phyloP scores from a whole-genome alignment of 2,797 vertebrate genomes.

The Petrocephalus schoutedeni region DNA sequence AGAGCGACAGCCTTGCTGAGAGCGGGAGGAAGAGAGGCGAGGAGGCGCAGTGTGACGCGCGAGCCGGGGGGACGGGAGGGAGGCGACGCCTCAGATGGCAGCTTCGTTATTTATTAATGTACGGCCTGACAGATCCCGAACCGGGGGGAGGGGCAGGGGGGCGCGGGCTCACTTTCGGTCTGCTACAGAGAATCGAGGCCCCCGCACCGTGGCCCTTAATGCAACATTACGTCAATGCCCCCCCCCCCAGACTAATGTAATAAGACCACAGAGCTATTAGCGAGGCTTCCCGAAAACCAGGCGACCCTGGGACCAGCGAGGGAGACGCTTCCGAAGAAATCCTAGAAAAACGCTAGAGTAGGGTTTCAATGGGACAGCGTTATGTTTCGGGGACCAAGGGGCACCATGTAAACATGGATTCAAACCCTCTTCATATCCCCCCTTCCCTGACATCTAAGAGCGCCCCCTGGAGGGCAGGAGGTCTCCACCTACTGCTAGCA shows the following conservation, averaged over 20 bases:
- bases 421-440: not conserved
- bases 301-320: not conserved
- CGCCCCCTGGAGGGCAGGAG: not conserved
- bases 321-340: not conserved
- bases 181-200: not conserved
- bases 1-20: not conserved
- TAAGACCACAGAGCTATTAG: conserved; percentile 27
- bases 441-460: not conserved
- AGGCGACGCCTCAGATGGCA: not conserved
- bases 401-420: not conserved
- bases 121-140: not conserved
- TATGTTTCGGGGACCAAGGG: not conserved
- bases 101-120: not conserved
- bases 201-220: conserved; percentile 10
- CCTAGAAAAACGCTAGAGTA: not conserved
- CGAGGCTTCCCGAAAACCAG: conserved; percentile 14
- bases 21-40: not conserved
- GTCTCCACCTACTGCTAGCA: not conserved
- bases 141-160: not conserved
- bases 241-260: conserved; percentile 18
- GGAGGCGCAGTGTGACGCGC: not conserved
- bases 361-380: not conserved
- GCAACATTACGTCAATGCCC: conserved; percentile 11
- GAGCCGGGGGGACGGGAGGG: not conserved
- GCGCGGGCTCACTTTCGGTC: not conserved